Percentiles rank a stretch among this genome's conserved stretches.
phyloP scores from a whole-genome alignment of 1,140 invertebrate species.

The Brachionus koreanus region DNA sequence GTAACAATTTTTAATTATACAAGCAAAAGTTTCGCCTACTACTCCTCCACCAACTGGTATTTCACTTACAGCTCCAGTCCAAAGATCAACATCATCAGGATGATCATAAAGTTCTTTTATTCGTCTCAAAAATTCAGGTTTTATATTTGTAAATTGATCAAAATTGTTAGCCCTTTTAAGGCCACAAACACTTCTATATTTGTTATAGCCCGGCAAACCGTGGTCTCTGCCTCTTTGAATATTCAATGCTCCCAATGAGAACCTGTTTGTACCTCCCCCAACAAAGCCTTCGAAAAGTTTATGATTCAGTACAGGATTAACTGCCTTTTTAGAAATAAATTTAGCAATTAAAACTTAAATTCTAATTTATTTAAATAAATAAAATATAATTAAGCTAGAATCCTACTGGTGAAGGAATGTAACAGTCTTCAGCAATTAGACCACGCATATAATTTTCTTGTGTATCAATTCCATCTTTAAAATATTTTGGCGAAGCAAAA shows the following conservation, averaged over 20 bases:
- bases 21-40: constrained; percentile 42
- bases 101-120: neutral
- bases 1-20: neutral
- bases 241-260: constrained; percentile 80
- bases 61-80: neutral
- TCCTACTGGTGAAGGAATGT: neutral
- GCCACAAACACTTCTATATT: constrained; percentile 46
- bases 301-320: constrained; percentile 9
- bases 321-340: neutral
- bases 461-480: constrained; percentile 8
- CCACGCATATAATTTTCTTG: constrained; percentile 30
- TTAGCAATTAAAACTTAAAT: constrained; percentile 65
- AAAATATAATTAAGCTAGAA: neutral
- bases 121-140: neutral
- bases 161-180: constrained; percentile 45
- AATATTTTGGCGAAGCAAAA: neutral
- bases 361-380: neutral
- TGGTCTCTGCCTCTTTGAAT: constrained; percentile 69
- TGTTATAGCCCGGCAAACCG: constrained; percentile 46
- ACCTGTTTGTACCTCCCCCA: neutral
- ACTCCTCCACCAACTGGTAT: neutral
- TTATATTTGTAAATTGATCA: constrained; percentile 45
- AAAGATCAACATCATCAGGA: constrained; percentile 42
- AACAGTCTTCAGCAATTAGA: constrained; percentile 2
- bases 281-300: neutral